Evolutionary conservation across 2,888 invertebrate species (phyloP), one percentile per base, ranked within the genome.

Genomic region (Meteorus cinctellus): DNA sequence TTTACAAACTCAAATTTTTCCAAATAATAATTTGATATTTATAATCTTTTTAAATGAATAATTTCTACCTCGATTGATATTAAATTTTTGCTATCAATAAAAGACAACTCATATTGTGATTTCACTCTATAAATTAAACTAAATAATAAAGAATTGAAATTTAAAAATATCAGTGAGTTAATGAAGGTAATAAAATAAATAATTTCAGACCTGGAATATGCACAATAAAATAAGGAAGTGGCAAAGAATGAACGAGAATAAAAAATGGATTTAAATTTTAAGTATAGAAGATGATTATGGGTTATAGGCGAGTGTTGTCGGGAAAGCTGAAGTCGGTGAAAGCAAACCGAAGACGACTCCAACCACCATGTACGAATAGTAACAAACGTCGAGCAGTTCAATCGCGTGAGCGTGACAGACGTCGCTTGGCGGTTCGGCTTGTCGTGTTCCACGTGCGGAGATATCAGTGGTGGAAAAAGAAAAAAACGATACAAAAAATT

Each of bases 311-410:
- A 19, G 55, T 55, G 77, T 80, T 80, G 77, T 81, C 83, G 88
- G 86, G 88, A 88, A 88, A 88, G 88, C 87, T 86, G 84, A 83
- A 76, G 82, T 80, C 80, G 88, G 88, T 88, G 88, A 88, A 88
- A 88, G 88, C 88, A 85, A 74, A 72, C 83, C 80, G 81, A 78
- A 82, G 83, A 82, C 82, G 63, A 72, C 65, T 65, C 72, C 45
- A 63, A 24, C 65, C 19, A 65, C 16, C 24, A 29, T 27, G 24
- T 34, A 29, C 69, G 48, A 69, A 51, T 66, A 31, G 45, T 41
- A 34, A 34, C 48, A 36, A 29, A 34, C 36, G 36, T 24, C 63
- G 19, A 63, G 48, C 29, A 12, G 72, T 29, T 51, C 63, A 63
- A 63, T 63, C 41, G 36, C 55, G 19, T 55, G 65, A 76, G 68